Conservation (phyloP, 1,140 invertebrate species). For the Bicyclus anynana region DNA sequence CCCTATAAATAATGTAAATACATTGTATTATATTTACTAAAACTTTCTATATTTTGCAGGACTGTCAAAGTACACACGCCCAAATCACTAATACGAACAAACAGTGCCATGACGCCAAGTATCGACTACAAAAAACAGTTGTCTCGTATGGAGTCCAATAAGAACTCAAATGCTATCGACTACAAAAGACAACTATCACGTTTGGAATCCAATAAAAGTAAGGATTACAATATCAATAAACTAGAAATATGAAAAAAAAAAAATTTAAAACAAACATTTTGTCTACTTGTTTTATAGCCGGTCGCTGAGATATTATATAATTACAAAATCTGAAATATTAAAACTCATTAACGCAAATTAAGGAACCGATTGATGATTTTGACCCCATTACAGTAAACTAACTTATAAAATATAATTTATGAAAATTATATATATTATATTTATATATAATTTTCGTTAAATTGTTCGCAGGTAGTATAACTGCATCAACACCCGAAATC, state of each 20-base stretch:
- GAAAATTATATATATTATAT: neutral
- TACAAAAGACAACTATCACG: constrained; percentile 38
- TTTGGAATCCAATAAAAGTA: constrained; percentile 52
- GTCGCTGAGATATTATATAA: too few species aligned
- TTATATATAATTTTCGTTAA: neutral
- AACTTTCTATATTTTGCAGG: neutral
- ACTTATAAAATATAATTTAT: too few species aligned
- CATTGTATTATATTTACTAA: too few species aligned
- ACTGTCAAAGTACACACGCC: constrained; percentile 77
- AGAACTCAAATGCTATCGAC: constrained; percentile 37
- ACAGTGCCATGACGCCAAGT: constrained; percentile 86
- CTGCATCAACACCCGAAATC: constrained; percentile 85
- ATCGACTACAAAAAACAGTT: constrained; percentile 74
- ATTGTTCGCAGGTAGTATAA: constrained; percentile 51
- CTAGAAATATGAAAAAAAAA: too few species aligned
- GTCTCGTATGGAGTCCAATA: constrained; percentile 84
- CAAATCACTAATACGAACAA: constrained; percentile 92
- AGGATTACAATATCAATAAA: constrained; percentile 23
- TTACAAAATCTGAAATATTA: too few species aligned
- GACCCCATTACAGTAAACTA: too few species aligned
- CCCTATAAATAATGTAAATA: too few species aligned
- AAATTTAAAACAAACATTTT: too few species aligned
- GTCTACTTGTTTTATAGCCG: too few species aligned
- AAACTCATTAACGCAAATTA: too few species aligned
- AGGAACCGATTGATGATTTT: too few species aligned